Conservation (phyloP, 1,140 invertebrate species). For the Goniozus legneri region DNA sequence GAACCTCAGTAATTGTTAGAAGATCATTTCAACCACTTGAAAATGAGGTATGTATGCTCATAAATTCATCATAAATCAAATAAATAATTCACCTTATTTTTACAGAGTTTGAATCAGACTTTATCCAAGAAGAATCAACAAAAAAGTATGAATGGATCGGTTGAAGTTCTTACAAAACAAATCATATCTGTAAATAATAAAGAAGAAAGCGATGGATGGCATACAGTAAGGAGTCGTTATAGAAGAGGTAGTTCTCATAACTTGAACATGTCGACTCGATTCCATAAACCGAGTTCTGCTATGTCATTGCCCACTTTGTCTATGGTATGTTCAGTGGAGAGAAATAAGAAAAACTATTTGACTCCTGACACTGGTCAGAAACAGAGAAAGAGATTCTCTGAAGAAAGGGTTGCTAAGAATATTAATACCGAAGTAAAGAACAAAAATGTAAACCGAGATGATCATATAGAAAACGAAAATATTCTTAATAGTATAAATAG, state of each 20-base stretch:
- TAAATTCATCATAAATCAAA: not conserved
- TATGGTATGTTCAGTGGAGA: conserved; percentile 48
- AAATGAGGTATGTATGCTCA: conserved; percentile 19
- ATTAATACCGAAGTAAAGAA: conserved; percentile 36
- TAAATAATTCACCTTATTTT: conserved; percentile 3
- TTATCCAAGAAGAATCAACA: conserved; percentile 16
- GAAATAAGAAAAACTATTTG: conserved; percentile 42
- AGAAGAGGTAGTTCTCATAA: conserved; percentile 48
- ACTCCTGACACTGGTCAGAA: conserved; percentile 31
- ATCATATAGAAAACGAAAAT: conserved; percentile 13
- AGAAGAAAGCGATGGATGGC: conserved; percentile 60
- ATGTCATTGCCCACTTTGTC: conserved; percentile 59
- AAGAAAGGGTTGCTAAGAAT: conserved; percentile 31
- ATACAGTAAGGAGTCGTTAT: conserved; percentile 60
- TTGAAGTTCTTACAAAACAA: conserved; percentile 37
- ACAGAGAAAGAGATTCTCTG: conserved; percentile 27
- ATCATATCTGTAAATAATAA: conserved; percentile 22
- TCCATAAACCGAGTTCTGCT: conserved; percentile 56
- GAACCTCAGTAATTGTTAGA: conserved; percentile 35
- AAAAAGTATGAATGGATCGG: conserved; percentile 36
- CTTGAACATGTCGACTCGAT: conserved; percentile 51
- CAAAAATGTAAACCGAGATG: conserved; percentile 12
- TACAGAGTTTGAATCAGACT: conserved; percentile 22
- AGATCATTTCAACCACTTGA: conserved; percentile 28
- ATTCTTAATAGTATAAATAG: conserved; percentile 16